These are phyloP conservation scores for Syritta pipiens DNA, from an alignment of 2,888 invertebrate genomes.

Conservation along the genomic window DNA sequence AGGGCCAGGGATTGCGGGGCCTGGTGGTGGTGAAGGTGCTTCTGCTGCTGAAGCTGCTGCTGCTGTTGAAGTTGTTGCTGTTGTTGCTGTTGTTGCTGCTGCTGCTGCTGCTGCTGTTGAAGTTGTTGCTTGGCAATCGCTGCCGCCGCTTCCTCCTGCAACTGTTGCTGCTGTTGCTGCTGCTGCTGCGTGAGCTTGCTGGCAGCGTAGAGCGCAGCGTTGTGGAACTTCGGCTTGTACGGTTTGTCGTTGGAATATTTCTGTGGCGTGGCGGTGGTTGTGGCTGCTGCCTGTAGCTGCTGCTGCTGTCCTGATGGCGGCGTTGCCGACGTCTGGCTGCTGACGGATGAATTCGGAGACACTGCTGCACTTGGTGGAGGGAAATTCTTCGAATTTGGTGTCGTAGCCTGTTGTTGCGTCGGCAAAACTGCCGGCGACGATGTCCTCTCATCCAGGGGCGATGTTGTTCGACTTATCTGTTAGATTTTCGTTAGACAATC, in stretches of 20 bases:
- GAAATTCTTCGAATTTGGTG: slow-evolving; percentile 72
- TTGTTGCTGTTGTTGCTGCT: slow-evolving; percentile 54
- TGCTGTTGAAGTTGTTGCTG: slow-evolving; percentile 44
- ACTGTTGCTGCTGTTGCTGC: slow-evolving; percentile 70
- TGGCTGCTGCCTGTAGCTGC: slow-evolving; percentile 57
- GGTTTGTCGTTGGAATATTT: slow-evolving; percentile 81
- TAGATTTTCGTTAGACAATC: too few relatives aligned
- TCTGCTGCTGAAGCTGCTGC: slow-evolving; percentile 47
- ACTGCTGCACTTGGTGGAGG: slow-evolving; percentile 72
- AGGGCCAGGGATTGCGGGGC: slow-evolving; percentile 21
- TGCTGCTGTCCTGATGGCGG: too few relatives aligned
- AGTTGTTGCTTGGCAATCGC: slow-evolving; percentile 72
- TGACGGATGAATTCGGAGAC: slow-evolving; percentile 67
- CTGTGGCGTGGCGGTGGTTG: slow-evolving; percentile 70
- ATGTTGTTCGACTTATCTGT: slow-evolving; percentile 77
- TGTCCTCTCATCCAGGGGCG: slow-evolving; percentile 77
- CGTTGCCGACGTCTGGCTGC: too few relatives aligned
- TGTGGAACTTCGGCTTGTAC: slow-evolving; percentile 89
- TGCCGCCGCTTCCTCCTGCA: slow-evolving; percentile 73
- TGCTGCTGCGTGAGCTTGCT: slow-evolving; percentile 62
- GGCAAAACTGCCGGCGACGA: slow-evolving; percentile 68
- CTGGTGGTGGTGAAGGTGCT: slow-evolving; percentile 28
- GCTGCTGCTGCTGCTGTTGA: too few relatives aligned
- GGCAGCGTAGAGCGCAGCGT: slow-evolving; percentile 81
- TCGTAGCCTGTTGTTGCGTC: slow-evolving; percentile 69